Evolutionary conservation across 2,113 vertebrate genomes (phyloP), one percentile per base, ranked within the genome.

Genomic region (Carassius carassius): DNA sequence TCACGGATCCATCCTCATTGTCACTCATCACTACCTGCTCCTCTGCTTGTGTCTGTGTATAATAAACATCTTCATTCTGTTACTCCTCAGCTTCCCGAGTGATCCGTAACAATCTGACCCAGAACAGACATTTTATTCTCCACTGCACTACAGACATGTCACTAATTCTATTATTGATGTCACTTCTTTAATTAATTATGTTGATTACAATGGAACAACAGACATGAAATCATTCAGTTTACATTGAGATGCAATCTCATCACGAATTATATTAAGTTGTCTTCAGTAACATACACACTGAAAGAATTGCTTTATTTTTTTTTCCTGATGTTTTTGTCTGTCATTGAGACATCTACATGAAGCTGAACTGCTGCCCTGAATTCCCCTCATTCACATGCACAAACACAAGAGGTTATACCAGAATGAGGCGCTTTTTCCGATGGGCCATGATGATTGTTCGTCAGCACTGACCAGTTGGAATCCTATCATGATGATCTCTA

Each of bases 401-500:
- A 82, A 88, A 82, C 81, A 81, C 81, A 82, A 69, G 74, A 35
- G 76, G 58, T 84, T 54, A 79, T 70, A 82, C 73, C 78, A 81
- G 76, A 80, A 85, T 89, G 87, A 88, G 91, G 88, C 91, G 92
- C 91, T 91, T 91, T 89, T 87, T 89, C 91, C 91, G 58, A 90
- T 87, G 88, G 87, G 88, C 89, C 76, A 83, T 88, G 83, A 89
- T 90, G 93, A 94, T 94, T 94, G 92, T 92, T 91, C 87, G 88
- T 91, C 92, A 90, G 91, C 90, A 81, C 91, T 94, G 92, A 94
- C 93, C 94, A 94, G 94, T 94, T 93, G 93, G 91, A 94, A 94
- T 92, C 93, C 94, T 94, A 93, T 94, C 91, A 94, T 92, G 92
- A 93, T 91, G 92, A 94, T 94, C 94, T 94, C 92, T 93, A 94